phyloP scores from a whole-genome alignment of 1,140 invertebrate species.

The Matsumurasca onukii region DNA sequence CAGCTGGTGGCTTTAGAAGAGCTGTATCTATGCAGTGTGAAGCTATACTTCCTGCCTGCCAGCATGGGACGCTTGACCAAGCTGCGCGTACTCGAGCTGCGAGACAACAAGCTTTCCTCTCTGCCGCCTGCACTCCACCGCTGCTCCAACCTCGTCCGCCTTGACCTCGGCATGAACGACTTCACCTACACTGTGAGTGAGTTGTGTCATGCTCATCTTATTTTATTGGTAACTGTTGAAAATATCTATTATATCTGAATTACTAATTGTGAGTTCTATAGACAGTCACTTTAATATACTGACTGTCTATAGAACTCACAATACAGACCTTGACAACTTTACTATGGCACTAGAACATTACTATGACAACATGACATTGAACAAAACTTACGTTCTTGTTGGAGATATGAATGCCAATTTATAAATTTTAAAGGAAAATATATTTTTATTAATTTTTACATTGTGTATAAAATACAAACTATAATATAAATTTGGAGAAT shows the following conservation, averaged over 20 bases:
- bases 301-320: no score
- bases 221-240: no score
- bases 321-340: no score
- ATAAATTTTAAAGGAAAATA: no score
- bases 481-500: no score
- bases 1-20: slow-evolving; percentile 88
- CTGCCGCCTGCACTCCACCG: slow-evolving; percentile 88
- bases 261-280: not conserved
- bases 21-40: slow-evolving; percentile 91
- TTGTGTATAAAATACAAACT: no score
- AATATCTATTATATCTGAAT: slow-evolving; percentile 62
- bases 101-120: slow-evolving; percentile 90
- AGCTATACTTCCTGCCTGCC: slow-evolving; percentile 90
- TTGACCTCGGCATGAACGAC: slow-evolving; percentile 95
- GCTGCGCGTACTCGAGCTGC: slow-evolving; percentile 82
- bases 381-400: no score
- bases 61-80: slow-evolving; percentile 91
- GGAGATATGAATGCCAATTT: no score
- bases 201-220: no score
- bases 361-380: no score
- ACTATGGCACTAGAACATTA: no score
- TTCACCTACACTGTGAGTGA: slow-evolving; percentile 86
- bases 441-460: no score
- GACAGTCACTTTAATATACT: not conserved
- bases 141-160: slow-evolving; percentile 73